These are phyloP conservation scores for Bedellia somnulentella DNA, from an alignment of 2,888 invertebrate species.

Conservation along the genomic window DNA sequence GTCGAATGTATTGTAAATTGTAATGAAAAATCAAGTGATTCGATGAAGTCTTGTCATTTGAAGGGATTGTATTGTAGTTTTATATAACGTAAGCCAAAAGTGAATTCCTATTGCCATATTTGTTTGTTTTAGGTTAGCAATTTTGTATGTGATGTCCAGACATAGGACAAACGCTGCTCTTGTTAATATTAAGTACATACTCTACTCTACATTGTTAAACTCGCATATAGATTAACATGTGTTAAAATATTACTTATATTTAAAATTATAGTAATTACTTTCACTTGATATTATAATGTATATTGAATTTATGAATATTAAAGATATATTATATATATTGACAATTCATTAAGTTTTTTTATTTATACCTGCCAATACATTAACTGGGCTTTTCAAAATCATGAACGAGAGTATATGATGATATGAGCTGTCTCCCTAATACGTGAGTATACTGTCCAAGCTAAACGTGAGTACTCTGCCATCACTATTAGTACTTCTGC, in stretches of 20 bases:
- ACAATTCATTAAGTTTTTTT: constrained; percentile 35
- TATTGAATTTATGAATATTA: constrained; percentile 63
- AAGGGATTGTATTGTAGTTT: no score
- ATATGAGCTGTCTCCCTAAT: no score
- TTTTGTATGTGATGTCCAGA: constrained; percentile 12
- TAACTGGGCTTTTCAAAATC: no score
- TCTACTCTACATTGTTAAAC: constrained; percentile 56
- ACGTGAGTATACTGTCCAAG: no score
- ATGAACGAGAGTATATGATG: no score
- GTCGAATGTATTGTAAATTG: no score
- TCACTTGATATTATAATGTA: constrained; percentile 62
- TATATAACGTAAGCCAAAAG: constrained; percentile 28
- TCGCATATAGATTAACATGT: constrained; percentile 59
- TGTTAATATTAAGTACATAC: constrained; percentile 33
- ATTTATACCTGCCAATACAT: no score
- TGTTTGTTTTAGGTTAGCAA: constrained; percentile 28
- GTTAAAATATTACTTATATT: constrained; percentile 62
- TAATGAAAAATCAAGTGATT: no score
- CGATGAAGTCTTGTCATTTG: no score
- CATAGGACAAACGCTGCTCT: constrained; percentile 23
- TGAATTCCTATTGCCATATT: constrained; percentile 57
- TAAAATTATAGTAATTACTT: constrained; percentile 61
- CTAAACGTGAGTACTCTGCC: no score
- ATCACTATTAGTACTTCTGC: no score
- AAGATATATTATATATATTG: constrained; percentile 50